Percentiles rank a stretch among this genome's conserved stretches.
Conservation (phyloP, 2,888 invertebrate genomes). For the Tetragnatha montana region DNA sequence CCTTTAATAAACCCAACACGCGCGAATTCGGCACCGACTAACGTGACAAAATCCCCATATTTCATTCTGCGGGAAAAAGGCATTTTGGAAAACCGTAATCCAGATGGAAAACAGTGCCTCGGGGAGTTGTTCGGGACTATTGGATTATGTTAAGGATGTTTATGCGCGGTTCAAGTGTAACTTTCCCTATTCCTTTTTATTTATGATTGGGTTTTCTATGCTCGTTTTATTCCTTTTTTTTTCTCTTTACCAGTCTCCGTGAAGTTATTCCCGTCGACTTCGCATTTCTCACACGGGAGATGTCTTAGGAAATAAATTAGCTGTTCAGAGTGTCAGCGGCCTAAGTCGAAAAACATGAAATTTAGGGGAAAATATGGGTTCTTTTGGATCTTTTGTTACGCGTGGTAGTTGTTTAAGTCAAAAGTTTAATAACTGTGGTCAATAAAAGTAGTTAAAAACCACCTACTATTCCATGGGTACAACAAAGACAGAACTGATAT, state of each 20-base stretch:
- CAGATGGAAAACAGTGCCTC: slow-evolving; percentile 30
- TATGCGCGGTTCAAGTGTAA: slow-evolving; percentile 13
- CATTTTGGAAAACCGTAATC: slow-evolving; percentile 62
- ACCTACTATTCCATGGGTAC: too few relatives aligned
- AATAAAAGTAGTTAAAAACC: too few relatives aligned
- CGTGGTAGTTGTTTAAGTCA: too few relatives aligned
- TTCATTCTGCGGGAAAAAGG: slow-evolving; percentile 37
- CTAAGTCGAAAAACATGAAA: too few relatives aligned
- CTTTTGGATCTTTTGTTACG: too few relatives aligned
- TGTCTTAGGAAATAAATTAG: too few relatives aligned
- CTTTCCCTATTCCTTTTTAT: background rate
- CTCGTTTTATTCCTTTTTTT: background rate
- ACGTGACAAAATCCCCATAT: slow-evolving; percentile 49
- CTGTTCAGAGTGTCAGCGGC: too few relatives aligned
- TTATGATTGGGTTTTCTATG: background rate
- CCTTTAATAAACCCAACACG: slow-evolving; percentile 49
- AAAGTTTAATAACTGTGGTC: too few relatives aligned
- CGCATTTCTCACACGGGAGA: background rate
- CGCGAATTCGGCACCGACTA: slow-evolving; percentile 42
- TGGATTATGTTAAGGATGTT: slow-evolving; percentile 67
- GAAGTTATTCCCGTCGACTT: background rate
- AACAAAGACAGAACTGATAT: too few relatives aligned
- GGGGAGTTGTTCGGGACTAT: slow-evolving; percentile 52
- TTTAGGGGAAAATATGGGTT: too few relatives aligned
- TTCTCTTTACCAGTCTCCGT: background rate